phyloP scores from a whole-genome alignment of 2,797 vertebrate species.

The Salarias fasciatus region DNA sequence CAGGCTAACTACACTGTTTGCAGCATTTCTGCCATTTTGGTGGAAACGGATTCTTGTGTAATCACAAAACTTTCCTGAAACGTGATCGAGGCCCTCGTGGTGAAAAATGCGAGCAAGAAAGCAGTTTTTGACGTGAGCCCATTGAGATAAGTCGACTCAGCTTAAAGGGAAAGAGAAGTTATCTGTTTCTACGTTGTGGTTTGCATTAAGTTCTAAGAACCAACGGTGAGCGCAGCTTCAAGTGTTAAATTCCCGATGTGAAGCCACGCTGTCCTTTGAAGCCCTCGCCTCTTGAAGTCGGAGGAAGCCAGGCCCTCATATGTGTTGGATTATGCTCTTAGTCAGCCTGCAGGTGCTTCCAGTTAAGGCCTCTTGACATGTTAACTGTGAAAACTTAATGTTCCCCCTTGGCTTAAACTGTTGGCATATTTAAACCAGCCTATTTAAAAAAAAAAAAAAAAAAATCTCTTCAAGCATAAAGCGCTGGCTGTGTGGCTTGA shows the following conservation, averaged over 20 bases:
- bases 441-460: too few relatives aligned
- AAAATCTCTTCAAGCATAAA: slow-evolving; percentile 26
- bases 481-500: slow-evolving; percentile 16
- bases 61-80: too few relatives aligned
- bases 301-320: slow-evolving; percentile 56
- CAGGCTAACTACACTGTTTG: too few relatives aligned
- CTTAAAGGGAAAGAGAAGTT: slow-evolving; percentile 53
- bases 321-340: slow-evolving; percentile 71
- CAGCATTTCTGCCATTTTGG: too few relatives aligned
- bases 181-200: slow-evolving; percentile 45
- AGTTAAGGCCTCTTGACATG: slow-evolving; percentile 79
- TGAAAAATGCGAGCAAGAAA: slow-evolving; percentile 44
- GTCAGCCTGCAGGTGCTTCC: slow-evolving; percentile 73
- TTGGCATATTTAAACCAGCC: slow-evolving; percentile 72
- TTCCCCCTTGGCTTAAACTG: slow-evolving; percentile 62
- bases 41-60: too few relatives aligned
- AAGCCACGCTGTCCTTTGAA: slow-evolving; percentile 49
- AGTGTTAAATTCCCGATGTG: slow-evolving; percentile 36
- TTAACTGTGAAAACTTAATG: slow-evolving; percentile 76
- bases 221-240: slow-evolving; percentile 45
- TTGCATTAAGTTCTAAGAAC: slow-evolving; percentile 53
- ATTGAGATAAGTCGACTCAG: slow-evolving; percentile 48
- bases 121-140: slow-evolving; percentile 52
- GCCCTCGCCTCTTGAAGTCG: slow-evolving; percentile 53
- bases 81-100: too few relatives aligned